Evolutionary conservation across 2,888 invertebrate genomes (phyloP), one percentile per base, ranked within the genome.

Genomic region (Athrips mouffetella): DNA sequence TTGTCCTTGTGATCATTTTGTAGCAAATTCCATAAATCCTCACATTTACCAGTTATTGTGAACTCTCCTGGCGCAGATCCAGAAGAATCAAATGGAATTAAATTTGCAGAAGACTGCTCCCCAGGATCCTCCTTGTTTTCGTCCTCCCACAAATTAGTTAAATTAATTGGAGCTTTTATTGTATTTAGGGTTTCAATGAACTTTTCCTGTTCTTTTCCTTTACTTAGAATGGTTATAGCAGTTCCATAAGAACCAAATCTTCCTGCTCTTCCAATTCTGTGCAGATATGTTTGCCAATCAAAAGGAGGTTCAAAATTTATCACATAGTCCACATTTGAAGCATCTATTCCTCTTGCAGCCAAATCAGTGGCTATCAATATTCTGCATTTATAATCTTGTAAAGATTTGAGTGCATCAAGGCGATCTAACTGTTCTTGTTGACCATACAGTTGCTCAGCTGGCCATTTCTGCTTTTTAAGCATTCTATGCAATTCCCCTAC

Each of bases 241-340:
- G 92, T 90, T 45, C 97, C 98, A 73, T 92, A 91, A 1, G 95
- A 92, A 0, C 98, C 99, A 89, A 94, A 99, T 53, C 99, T 90
- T 0, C 99, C 99, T 35, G 98, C 97, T 63, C 99, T 91, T 0
- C 99, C 99, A 72, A 98, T 97, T 67, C 99, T 90, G 85, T 99
- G 99, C 54, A 98, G 90, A 87, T 98, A 98, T 13, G 95, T 96
- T 55, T 94, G 92, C 59, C 92, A 89, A 66, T 95, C 93, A 54
- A 70, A 69, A 0, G 99, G 97, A 23, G 95, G 86, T 73, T 98
- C 98, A 67, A 98, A 91, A 79, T 99, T 98, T 6, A 99, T 91
- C 0, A 99, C 95, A 51, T 99, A 79, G 88, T 99, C 96, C 7
- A 98, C 94, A 81, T 96, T 94, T 57, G 95, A 93, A 1, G 95